phyloP scores from a whole-genome alignment of 2,797 vertebrate genomes.

The Hafferia zeledoni region DNA sequence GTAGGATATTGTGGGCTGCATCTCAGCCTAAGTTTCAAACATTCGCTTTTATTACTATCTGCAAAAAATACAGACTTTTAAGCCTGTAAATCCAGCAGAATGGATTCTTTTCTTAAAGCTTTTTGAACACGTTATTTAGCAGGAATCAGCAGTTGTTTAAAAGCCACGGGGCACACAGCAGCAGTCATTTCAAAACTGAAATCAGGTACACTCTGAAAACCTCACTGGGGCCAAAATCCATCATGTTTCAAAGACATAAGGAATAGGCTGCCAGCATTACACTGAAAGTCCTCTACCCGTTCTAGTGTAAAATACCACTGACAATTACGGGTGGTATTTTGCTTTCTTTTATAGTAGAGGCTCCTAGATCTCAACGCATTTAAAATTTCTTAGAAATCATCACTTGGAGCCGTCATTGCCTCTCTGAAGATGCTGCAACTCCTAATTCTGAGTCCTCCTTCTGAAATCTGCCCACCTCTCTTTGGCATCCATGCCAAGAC shows the following conservation, averaged over 20 bases:
- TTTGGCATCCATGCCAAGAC: background rate
- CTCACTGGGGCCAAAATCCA: background rate
- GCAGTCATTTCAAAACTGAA: background rate
- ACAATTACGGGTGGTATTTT: background rate
- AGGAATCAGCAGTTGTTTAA: background rate
- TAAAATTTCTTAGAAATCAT: background rate
- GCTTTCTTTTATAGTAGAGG: background rate
- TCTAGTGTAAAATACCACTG: background rate
- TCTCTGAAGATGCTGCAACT: background rate
- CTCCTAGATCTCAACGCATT: background rate
- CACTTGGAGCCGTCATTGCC: background rate
- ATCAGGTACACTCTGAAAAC: background rate
- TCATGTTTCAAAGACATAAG: background rate
- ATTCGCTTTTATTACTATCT: background rate
- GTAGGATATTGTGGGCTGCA: background rate
- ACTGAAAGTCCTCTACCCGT: background rate
- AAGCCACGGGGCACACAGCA: accelerated
- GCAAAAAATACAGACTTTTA: background rate
- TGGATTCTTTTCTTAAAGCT: background rate
- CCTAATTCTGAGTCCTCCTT: background rate
- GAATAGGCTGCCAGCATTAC: background rate
- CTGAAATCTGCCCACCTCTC: background rate
- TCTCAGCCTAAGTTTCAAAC: background rate
- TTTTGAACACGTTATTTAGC: background rate
- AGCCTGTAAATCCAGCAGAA: background rate